Conservation (phyloP, 2,888 invertebrate species). For the Hypena proboscidalis region DNA sequence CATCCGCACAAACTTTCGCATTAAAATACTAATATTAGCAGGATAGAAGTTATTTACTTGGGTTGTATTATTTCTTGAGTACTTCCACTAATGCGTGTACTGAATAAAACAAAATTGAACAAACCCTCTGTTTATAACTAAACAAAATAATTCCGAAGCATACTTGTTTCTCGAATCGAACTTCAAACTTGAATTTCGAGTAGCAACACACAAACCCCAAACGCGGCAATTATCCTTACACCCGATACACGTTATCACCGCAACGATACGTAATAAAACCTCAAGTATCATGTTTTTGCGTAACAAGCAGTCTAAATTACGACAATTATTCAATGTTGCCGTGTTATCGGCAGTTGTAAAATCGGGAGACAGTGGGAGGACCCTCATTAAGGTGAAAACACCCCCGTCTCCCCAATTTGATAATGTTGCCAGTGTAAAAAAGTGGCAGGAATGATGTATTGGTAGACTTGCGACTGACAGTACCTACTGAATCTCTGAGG, state of each 20-base stretch:
- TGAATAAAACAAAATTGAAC: no score
- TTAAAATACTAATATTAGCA: no score
- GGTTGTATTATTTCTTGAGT: no score
- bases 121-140: no score
- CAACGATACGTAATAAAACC: slow-evolving; percentile 71
- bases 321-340: slow-evolving; percentile 83
- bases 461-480: slow-evolving; percentile 29
- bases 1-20: no score
- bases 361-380: slow-evolving; percentile 64
- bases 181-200: not conserved
- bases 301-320: slow-evolving; percentile 80
- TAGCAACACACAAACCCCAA: slow-evolving; percentile 12
- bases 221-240: slow-evolving; percentile 38
- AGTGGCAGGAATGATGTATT: slow-evolving; percentile 43
- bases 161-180: not conserved
- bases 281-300: slow-evolving; percentile 72
- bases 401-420: slow-evolving; percentile 45
- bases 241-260: slow-evolving; percentile 57
- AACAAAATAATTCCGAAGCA: no score
- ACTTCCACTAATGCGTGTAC: no score
- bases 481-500: no score
- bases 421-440: slow-evolving; percentile 45
- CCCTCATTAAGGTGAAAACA: slow-evolving; percentile 71
- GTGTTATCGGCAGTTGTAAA: slow-evolving; percentile 81
- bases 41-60: no score